These are phyloP conservation scores for Ardeotis arabs DNA, from an alignment of 2,113 vertebrate species.

Conservation along the genomic window DNA sequence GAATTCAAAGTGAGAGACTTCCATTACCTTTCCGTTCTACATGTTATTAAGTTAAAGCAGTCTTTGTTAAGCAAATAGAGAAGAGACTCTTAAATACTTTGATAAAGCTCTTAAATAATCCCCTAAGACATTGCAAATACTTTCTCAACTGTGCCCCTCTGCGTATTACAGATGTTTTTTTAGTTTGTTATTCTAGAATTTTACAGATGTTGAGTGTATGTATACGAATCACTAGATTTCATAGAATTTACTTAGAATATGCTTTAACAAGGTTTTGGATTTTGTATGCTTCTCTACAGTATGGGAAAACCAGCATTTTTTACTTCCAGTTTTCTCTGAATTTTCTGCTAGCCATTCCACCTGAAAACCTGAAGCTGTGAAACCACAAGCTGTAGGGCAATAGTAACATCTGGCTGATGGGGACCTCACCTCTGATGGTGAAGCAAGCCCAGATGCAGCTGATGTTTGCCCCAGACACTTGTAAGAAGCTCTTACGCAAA, in stretches of 20 bases:
- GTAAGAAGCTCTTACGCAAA: background rate
- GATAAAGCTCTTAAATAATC: background rate
- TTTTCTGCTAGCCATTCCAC: background rate
- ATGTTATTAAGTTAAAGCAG: background rate
- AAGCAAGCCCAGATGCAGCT: background rate
- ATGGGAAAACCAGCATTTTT: background rate
- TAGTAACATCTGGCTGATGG: background rate
- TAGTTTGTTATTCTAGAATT: background rate
- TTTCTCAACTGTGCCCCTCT: background rate
- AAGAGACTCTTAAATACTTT: background rate
- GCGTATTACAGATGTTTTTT: background rate
- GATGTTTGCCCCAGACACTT: background rate
- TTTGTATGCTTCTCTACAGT: background rate
- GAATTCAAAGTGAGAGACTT: background rate
- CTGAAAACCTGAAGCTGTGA: background rate
- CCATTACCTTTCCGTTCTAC: background rate
- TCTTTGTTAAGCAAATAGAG: constrained; percentile 13
- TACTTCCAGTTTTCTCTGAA: background rate
- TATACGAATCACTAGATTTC: background rate
- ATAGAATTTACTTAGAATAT: background rate
- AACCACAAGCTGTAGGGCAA: background rate
- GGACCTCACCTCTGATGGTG: background rate
- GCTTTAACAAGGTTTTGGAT: background rate
- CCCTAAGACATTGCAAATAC: background rate
- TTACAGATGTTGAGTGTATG: background rate